These are phyloP conservation scores for Coracopsis vasa DNA, from an alignment of 2,113 vertebrate genomes.

Conservation along the genomic window DNA sequence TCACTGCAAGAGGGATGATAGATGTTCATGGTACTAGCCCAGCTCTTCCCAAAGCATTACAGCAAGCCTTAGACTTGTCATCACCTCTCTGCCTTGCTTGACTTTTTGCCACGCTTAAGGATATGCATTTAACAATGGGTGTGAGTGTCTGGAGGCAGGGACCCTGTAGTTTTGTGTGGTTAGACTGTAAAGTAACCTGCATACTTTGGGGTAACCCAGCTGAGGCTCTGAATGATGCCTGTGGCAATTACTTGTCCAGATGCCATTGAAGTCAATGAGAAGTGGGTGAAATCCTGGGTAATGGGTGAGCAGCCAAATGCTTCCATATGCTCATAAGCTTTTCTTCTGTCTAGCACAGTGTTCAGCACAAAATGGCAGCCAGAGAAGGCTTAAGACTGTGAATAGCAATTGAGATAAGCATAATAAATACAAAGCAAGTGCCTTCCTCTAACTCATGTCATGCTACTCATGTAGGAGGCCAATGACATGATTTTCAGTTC, in stretches of 20 bases:
- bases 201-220: background rate
- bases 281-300: constrained; percentile 19
- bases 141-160: background rate
- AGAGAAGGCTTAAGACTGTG: background rate
- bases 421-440: background rate
- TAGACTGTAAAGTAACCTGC: background rate
- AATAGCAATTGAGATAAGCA: background rate
- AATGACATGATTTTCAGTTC: background rate
- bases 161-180: background rate
- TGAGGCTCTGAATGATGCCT: background rate
- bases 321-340: constrained; percentile 28
- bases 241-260: constrained; percentile 16
- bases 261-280: constrained; percentile 35
- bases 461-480: background rate
- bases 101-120: background rate
- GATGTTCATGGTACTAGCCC: background rate
- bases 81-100: background rate
- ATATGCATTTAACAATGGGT: background rate
- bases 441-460: background rate
- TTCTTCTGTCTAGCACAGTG: background rate
- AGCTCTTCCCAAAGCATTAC: background rate
- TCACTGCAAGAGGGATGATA: background rate
- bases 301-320: constrained; percentile 29
- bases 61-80: background rate
- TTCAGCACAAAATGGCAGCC: constrained; percentile 15